Percentiles rank a stretch among this genome's conserved stretches.
Conservation (phyloP, 2,888 invertebrate genomes). For the Apotomis turbidana region DNA sequence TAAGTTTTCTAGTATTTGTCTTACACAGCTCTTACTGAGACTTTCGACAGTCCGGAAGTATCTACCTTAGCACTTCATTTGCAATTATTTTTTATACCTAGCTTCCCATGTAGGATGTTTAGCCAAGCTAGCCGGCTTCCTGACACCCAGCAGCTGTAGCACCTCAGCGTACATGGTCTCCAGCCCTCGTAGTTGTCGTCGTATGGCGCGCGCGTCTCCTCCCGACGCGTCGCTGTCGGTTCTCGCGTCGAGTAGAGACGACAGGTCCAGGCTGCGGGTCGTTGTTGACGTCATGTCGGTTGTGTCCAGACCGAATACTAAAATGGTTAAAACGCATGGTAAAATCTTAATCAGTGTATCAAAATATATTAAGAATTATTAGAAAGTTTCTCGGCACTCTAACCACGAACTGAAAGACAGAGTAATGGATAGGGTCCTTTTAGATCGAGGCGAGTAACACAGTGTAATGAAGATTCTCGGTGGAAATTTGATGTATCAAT, state of each 20-base stretch:
- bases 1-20: too few relatives aligned
- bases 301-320: conserved; percentile 89
- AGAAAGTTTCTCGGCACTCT: too few relatives aligned
- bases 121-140: conserved; percentile 54
- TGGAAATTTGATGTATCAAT: too few relatives aligned
- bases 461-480: too few relatives aligned
- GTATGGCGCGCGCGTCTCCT: conserved; percentile 90
- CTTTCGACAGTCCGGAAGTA: background rate
- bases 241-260: conserved; percentile 90
- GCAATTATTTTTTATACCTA: conserved; percentile 55
- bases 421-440: too few relatives aligned
- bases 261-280: conserved; percentile 89
- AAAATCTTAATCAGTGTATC: too few relatives aligned
- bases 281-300: conserved; percentile 92
- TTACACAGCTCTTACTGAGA: too few relatives aligned
- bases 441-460: too few relatives aligned
- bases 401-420: too few relatives aligned
- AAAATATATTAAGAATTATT: too few relatives aligned
- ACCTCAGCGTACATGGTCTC: conserved; percentile 96
- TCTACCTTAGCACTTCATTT: background rate
- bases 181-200: conserved; percentile 91
- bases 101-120: conserved; percentile 83
- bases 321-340: conserved; percentile 44
- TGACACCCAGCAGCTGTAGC: conserved; percentile 73
- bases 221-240: conserved; percentile 91